Percentiles rank a stretch among this genome's conserved stretches.
These are phyloP conservation scores for Criorhina ranunculi DNA, from an alignment of 2,888 invertebrate genomes.

Conservation along the genomic window DNA sequence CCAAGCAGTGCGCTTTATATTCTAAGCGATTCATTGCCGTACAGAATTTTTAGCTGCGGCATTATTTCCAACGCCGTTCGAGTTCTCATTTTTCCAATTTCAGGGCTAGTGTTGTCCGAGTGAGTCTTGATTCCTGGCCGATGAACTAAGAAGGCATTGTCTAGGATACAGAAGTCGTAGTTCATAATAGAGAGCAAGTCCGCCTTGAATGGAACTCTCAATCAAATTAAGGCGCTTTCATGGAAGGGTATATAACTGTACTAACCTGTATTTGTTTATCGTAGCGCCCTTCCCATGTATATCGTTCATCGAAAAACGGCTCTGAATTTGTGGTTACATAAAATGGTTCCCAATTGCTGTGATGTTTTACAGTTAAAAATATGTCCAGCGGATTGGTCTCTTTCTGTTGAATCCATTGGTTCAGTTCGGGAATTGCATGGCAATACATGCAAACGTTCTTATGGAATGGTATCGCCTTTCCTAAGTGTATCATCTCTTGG, in stretches of 20 bases:
- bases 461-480: conserved; percentile 51
- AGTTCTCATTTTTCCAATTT: not conserved
- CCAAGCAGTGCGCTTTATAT: too few species aligned
- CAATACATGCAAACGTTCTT: conserved; percentile 31
- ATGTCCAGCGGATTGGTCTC: conserved; percentile 19
- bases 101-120: not conserved
- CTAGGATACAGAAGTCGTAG: conserved; percentile 45
- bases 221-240: not conserved
- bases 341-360: conserved; percentile 36
- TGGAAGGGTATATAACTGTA: not conserved
- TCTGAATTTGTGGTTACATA: conserved; percentile 55
- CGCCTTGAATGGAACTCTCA: conserved; percentile 9
- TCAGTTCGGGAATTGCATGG: conserved; percentile 45
- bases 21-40: too few species aligned
- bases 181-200: conserved; percentile 34
- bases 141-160: conserved; percentile 50
- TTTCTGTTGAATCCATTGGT: not conserved
- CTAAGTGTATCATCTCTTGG: conserved; percentile 17
- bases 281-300: conserved; percentile 56
- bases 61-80: not conserved
- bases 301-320: conserved; percentile 53
- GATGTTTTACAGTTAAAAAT: conserved; percentile 36
- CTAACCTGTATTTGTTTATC: conserved; percentile 59
- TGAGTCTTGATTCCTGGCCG: conserved; percentile 43
- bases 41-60: conserved; percentile 36